These are phyloP conservation scores for Pachypanchax playfairii DNA, from an alignment of 2,113 vertebrate genomes.

Conservation along the genomic window DNA sequence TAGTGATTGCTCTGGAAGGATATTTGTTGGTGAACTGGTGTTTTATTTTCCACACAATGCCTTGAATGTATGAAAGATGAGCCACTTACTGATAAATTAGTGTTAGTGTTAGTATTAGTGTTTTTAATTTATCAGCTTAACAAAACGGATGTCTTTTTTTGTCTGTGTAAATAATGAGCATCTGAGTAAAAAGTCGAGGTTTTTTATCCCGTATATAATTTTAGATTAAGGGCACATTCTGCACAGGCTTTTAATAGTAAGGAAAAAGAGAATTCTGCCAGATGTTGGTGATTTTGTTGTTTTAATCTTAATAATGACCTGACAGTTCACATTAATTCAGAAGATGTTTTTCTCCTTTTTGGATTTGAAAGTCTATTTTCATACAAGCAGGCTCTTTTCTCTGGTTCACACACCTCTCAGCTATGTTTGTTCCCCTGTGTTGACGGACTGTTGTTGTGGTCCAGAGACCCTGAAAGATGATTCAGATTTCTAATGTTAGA, in stretches of 20 bases:
- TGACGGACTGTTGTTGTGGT: constrained; percentile 2
- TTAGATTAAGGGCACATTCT: neutral
- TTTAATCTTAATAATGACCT: constrained; percentile 5
- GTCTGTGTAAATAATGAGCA: neutral
- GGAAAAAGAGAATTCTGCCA: neutral
- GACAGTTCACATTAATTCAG: constrained; percentile 5
- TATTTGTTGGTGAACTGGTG: neutral
- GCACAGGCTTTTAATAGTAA: neutral
- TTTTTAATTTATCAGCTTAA: neutral
- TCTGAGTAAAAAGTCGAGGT: constrained; percentile 5
- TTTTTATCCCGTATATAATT: neutral
- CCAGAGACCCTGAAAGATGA: constrained; percentile 1
- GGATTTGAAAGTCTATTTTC: constrained; percentile 31
- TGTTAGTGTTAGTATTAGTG: neutral
- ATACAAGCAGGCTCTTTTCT: constrained; percentile 49
- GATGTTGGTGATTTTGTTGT: neutral
- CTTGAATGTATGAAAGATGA: neutral
- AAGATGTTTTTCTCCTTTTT: neutral
- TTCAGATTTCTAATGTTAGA: constrained; percentile 3
- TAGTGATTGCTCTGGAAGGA: constrained; percentile 4
- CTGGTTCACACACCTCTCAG: constrained; percentile 31
- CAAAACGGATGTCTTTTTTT: neutral
- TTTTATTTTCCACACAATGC: neutral
- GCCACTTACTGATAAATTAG: neutral
- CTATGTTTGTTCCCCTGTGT: constrained; percentile 6